These are phyloP conservation scores for Pseudoips prasinana DNA, from an alignment of 2,888 invertebrate species.

Conservation along the genomic window DNA sequence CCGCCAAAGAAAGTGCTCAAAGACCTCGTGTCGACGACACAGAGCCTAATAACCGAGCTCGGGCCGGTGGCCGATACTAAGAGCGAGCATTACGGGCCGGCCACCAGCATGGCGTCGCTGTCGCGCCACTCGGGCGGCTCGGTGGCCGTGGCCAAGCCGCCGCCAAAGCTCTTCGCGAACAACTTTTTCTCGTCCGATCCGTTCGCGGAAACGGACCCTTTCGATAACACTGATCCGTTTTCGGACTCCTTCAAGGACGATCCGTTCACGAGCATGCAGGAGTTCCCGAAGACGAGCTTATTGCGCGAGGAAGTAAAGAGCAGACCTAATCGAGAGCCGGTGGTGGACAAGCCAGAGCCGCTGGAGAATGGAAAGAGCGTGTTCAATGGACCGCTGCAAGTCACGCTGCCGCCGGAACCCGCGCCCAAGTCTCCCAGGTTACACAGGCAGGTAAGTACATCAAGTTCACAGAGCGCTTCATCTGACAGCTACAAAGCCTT, in stretches of 20 bases:
- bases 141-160: slow-evolving; percentile 65
- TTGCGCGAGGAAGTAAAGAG: slow-evolving; percentile 52
- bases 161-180: slow-evolving; percentile 45
- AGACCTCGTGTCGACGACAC: slow-evolving; percentile 85
- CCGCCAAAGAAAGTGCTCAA: slow-evolving; percentile 96
- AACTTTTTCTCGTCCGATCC: slow-evolving; percentile 81
- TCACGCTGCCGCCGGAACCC: slow-evolving; percentile 85
- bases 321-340: slow-evolving; percentile 42
- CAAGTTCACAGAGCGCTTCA: neutral
- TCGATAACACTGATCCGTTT: slow-evolving; percentile 86
- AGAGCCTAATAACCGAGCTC: slow-evolving; percentile 61
- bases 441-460: slow-evolving; percentile 60
- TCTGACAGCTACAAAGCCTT: neutral
- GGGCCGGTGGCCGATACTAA: slow-evolving; percentile 53
- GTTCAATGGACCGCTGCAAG: slow-evolving; percentile 86
- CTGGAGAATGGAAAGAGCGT: slow-evolving; percentile 57
- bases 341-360: slow-evolving; percentile 38
- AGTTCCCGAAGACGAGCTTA: slow-evolving; percentile 56
- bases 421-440: slow-evolving; percentile 67
- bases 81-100: slow-evolving; percentile 59
- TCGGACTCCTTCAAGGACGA: slow-evolving; percentile 83
- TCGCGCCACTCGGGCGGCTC: slow-evolving; percentile 74
- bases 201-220: slow-evolving; percentile 87
- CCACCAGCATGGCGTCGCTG: slow-evolving; percentile 75
- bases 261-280: slow-evolving; percentile 79